phyloP scores from a whole-genome alignment of 2,888 invertebrate species.

The Diploptera punctata region DNA sequence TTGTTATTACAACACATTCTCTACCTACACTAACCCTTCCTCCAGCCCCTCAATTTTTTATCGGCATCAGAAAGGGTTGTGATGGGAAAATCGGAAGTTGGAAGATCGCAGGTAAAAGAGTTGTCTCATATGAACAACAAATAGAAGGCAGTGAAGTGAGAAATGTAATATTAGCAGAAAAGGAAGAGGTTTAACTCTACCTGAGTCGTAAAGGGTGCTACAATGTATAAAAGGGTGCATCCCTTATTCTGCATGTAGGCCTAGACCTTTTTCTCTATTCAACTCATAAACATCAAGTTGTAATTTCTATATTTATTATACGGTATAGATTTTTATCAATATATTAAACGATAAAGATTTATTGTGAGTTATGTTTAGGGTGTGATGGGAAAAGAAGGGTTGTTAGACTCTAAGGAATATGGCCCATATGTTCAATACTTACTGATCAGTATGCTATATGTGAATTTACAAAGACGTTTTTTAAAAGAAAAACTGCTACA shows the following conservation, averaged over 20 bases:
- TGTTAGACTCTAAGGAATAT: background rate
- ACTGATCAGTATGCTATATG: too few species aligned
- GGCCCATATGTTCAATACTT: background rate
- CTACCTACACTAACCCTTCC: conserved; percentile 26
- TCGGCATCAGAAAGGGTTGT: conserved; percentile 25
- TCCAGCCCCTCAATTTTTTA: conserved; percentile 10
- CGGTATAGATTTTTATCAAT: background rate
- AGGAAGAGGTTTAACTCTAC: conserved; percentile 8
- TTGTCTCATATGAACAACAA: conserved; percentile 8
- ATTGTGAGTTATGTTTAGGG: background rate
- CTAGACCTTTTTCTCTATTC: background rate
- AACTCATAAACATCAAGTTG: background rate
- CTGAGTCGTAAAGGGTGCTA: conserved; percentile 8
- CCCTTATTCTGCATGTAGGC: conserved; percentile 12
- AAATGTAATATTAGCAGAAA: conserved; percentile 16
- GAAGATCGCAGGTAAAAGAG: conserved; percentile 7
- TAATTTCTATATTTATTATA: conserved; percentile 9
- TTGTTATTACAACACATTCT: conserved; percentile 24
- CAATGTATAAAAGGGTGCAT: background rate
- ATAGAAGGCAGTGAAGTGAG: conserved; percentile 9
- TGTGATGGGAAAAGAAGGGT: background rate
- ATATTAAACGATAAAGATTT: conserved; percentile 1
- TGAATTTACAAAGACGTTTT: too few species aligned
- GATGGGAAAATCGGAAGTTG: conserved; percentile 28
- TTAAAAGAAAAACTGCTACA: too few species aligned